Evolutionary conservation across 2,797 vertebrate genomes (phyloP).

Genomic region (Mycteria americana): DNA sequence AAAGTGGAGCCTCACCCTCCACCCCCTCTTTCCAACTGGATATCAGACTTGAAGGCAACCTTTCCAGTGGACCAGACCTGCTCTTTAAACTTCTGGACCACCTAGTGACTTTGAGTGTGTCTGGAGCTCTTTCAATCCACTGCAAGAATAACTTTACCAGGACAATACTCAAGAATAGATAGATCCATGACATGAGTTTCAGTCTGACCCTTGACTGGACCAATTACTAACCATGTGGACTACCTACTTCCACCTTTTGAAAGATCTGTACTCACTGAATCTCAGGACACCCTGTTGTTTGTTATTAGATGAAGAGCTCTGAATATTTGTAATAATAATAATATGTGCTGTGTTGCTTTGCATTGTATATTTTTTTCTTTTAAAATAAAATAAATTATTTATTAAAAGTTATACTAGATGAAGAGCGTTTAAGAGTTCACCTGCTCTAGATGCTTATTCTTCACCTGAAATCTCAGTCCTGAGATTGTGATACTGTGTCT

Average conservation of each 20-base stretch:
- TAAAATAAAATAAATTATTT: conserved; percentile 65
- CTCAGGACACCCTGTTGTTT: conserved; percentile 69
- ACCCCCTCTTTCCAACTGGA: conserved; percentile 69
- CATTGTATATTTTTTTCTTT: conserved; percentile 64
- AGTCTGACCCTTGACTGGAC: conserved; percentile 54
- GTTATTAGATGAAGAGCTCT: conserved; percentile 61
- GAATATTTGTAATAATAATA: conserved; percentile 66
- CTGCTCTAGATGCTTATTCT: conserved; percentile 23
- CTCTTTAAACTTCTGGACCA: conserved; percentile 68
- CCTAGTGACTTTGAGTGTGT: conserved; percentile 70
- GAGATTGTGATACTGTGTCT: not conserved
- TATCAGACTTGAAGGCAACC: conserved; percentile 70
- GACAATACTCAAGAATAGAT: conserved; percentile 70
- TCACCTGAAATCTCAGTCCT: conserved; percentile 1
- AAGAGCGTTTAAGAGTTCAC: conserved; percentile 50
- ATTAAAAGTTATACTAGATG: conserved; percentile 40
- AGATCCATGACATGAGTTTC: conserved; percentile 67
- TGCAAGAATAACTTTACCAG: conserved; percentile 68
- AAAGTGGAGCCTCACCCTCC: conserved; percentile 69
- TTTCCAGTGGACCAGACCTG: conserved; percentile 67
- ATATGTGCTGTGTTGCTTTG: conserved; percentile 67
- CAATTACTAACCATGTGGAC: conserved; percentile 58
- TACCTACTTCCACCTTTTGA: conserved; percentile 60
- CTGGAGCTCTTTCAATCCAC: conserved; percentile 65
- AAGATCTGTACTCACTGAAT: conserved; percentile 62